Evolutionary conservation across 2,797 vertebrate genomes (phyloP), one percentile per base, ranked within the genome.

Genomic region (Microhierax caerulescens): DNA sequence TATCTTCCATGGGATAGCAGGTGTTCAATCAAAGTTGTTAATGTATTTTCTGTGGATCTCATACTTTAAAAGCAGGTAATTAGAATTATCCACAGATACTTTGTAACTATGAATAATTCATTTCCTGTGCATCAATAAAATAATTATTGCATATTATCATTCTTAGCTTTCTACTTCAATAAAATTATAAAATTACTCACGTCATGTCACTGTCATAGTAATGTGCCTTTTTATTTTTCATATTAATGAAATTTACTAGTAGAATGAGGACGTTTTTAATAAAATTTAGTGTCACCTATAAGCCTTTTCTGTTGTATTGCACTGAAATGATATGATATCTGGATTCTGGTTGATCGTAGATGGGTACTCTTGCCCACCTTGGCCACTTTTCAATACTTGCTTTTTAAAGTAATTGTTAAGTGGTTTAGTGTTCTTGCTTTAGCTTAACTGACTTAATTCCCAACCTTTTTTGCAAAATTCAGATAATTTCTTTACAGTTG

Each of bases 61-160:
- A 92, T 97, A 91, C 92, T 97, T 98, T 98, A 98, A 98, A 98
- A 98, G 96, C 90, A 98, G 96, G 95, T 98, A 98, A 98, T 98
- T 98, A 98, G 97, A 98, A 98, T 98, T 98, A 98, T 98, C 97
- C 96, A 98, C 97, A 98, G 97, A 98, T 98, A 98, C 96, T 98
- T 96, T 95, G 84, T 97, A 97, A 85, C 45, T 60, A 98, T 98
- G 97, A 98, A 98, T 98, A 97, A 98, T 98, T 98, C 98, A 98
- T 98, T 97, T 93, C 88, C 59, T 97, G 89, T 97, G 96, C 97
- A 97, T 98, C 97, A 98, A 98, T 98, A 98, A 98, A 98, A 98
- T 97, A 97, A 97, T 98, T 98, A 98, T 97, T 98, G 96, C 98
- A 97, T 98, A 98, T 98, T 98, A 98, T 98, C 97, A 96, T 98